Base-by-base conservation (phyloP, 2,113 vertebrate species). In the Sinocyclocheilus grahami region DNA sequence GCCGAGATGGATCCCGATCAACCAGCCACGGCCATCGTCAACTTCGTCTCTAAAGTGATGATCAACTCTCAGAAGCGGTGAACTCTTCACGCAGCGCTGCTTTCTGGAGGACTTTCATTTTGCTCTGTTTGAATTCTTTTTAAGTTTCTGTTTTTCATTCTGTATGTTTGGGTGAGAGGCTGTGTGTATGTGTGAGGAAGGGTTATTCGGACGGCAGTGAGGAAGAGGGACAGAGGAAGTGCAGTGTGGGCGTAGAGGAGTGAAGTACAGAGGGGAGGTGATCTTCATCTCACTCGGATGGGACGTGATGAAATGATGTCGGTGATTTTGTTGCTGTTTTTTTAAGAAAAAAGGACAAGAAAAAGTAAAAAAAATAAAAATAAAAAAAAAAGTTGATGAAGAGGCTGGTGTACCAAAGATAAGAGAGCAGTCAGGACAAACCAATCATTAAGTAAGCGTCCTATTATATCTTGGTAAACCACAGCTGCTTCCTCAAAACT, bases 1-100 rank as follows among this genome's bases (percentile, higher is more conserved):
- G 97, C 98, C 0, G 98, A 99, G 94, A 93, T 98, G 87, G 98
- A 99, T 87, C 96, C 97, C 0, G 96, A 97, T 90, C 98, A 99
- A 91, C 98, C 98, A 0, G 98, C 98, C 87, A 94, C 93, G 2
- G 98, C 98, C 93, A 99, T 99, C 0, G 98, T 99, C 94, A 99
- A 96, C 95, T 99, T 99, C 1, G 97, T 99, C 90, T 97, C 96
- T 85, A 97, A 97, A 93, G 96, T 97, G 91, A 98, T 99, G 96
- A 95, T 97, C 48, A 93, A 91, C 79, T 94, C 96, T 84, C 97
- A 99, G 94, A 98, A 97, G 92, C 96, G 96, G 97, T 99, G 96
- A 99, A 88, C 87, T 82, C 67, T 90, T 92, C 86, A 89, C 89
- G 86, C 62, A 87, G 51, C 87, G 82, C 83, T 74, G 89, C 88